Evolutionary conservation across 2,797 vertebrate species (phyloP).

Genomic region (Acestrorhynchus altus): DNA sequence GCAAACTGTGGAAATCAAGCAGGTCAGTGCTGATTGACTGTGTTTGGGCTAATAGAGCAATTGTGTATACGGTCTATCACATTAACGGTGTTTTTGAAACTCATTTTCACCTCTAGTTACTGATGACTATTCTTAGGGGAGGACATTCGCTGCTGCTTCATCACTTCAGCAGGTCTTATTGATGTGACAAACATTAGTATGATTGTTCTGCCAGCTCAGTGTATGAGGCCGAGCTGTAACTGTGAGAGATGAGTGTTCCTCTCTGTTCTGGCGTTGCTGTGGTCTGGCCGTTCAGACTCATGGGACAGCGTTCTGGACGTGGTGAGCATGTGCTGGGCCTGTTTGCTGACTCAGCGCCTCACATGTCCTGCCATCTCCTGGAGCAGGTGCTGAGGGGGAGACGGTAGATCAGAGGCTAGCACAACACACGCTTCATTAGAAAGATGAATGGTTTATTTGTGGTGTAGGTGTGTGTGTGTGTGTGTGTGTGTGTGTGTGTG

Average conservation of each 20-base stretch:
- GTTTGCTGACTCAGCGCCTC: conserved; percentile 64
- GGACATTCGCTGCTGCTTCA: not conserved
- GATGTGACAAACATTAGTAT: conserved; percentile 8
- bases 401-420: conserved; percentile 46
- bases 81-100: too few species aligned
- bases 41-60: too few species aligned
- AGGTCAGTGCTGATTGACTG: too few species aligned
- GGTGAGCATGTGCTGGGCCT: conserved; percentile 52
- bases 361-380: conserved; percentile 47
- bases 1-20: too few species aligned
- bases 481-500: too few species aligned
- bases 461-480: conserved; percentile 39
- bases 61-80: too few species aligned
- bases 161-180: not conserved
- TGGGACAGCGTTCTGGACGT: conserved; percentile 46
- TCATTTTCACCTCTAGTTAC: not conserved
- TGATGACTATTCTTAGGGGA: not conserved
- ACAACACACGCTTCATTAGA: conserved; percentile 53
- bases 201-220: conserved; percentile 1
- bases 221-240: conserved; percentile 26
- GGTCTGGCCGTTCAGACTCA: conserved; percentile 43
- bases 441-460: conserved; percentile 62
- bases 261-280: conserved; percentile 40
- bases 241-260: conserved; percentile 54
- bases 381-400: conserved; percentile 55